Percentiles rank a stretch among this genome's conserved stretches.
Conservation (phyloP, 1,140 invertebrate genomes). For the Eufriesea mexicana region DNA sequence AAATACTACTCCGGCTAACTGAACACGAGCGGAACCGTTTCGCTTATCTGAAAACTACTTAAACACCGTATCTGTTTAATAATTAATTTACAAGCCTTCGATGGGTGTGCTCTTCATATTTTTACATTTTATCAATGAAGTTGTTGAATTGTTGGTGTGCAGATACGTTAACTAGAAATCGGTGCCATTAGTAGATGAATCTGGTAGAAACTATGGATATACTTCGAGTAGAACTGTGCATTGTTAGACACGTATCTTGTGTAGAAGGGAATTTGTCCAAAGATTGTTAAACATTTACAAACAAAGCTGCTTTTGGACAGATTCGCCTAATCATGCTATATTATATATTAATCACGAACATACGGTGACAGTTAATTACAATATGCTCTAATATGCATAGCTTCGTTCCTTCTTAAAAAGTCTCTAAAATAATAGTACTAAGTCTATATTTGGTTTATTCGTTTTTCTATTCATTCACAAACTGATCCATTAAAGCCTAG, state of each 20-base stretch:
- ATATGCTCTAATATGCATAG: neutral
- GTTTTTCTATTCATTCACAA: neutral
- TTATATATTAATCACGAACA: conserved; percentile 31
- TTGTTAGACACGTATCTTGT: conserved; percentile 15
- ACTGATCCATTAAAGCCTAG: neutral
- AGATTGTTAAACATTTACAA: neutral
- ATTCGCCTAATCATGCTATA: neutral
- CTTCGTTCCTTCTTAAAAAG: neutral
- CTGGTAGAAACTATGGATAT: neutral
- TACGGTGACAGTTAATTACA: conserved; percentile 17
- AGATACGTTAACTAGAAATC: neutral
- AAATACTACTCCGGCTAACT: no score
- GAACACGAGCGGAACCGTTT: no score
- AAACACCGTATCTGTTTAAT: neutral
- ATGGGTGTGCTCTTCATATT: neutral
- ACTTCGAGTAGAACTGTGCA: neutral
- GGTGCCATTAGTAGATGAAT: conserved; percentile 16
- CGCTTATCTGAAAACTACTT: no score
- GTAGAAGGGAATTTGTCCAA: neutral
- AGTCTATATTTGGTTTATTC: neutral
- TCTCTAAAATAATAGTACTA: neutral
- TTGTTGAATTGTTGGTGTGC: neutral
- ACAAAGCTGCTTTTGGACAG: neutral
- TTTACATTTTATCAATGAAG: neutral
- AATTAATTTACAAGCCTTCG: no score